These are phyloP conservation scores for Meandrina meandrites DNA, from an alignment of 92 coral and sea anemone species.

Conservation along the genomic window DNA sequence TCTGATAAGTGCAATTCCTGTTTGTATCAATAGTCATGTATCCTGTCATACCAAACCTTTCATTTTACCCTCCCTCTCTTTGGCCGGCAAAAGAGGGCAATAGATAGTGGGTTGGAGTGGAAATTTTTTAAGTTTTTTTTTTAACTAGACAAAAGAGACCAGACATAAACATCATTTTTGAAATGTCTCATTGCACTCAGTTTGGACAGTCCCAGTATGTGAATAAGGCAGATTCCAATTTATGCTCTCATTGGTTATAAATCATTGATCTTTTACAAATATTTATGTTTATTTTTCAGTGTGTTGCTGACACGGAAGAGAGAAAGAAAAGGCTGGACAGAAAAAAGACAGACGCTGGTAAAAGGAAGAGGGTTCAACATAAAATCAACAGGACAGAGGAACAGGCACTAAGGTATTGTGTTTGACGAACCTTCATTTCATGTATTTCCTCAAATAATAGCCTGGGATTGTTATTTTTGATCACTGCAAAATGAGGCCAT, in stretches of 20 bases:
- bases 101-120: no score
- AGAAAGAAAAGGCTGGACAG: slow-evolving; percentile 20
- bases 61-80: no score
- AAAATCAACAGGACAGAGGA: slow-evolving; percentile 38
- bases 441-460: not conserved
- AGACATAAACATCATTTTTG: no score
- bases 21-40: no score
- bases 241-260: slow-evolving; percentile 4
- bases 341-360: slow-evolving; percentile 12
- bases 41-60: no score
- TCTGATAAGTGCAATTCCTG: no score
- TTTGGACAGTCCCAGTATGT: slow-evolving; percentile 35
- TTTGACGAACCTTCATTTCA: not conserved
- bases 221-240: slow-evolving; percentile 51
- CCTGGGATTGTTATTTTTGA: not conserved
- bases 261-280: slow-evolving; percentile 4
- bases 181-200: not conserved
- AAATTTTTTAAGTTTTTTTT: no score
- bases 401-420: slow-evolving; percentile 21
- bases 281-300: slow-evolving; percentile 10
- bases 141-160: no score
- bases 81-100: no score
- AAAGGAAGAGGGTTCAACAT: slow-evolving; percentile 16
- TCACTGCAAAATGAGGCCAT: not conserved
- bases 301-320: not conserved